Percentiles rank a stretch among this genome's conserved stretches.
These are phyloP conservation scores for Hippocampus zosterae DNA, from an alignment of 2,113 vertebrate species.

Conservation along the genomic window DNA sequence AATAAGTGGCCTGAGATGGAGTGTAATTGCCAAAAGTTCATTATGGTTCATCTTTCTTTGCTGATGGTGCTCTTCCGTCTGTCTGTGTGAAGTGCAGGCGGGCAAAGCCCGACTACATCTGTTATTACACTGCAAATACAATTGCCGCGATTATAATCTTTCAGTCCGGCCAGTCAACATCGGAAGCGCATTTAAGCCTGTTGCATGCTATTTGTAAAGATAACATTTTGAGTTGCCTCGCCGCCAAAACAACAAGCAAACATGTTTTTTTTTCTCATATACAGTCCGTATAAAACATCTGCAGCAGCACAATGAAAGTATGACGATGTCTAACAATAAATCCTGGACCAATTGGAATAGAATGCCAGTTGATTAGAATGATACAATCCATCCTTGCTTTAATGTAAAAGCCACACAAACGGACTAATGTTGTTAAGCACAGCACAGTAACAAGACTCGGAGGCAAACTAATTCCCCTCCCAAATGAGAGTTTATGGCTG, in stretches of 20 bases:
- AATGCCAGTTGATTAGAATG: slow-evolving; percentile 55
- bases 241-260: neutral
- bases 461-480: slow-evolving; percentile 62
- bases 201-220: neutral
- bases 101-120: slow-evolving; percentile 12
- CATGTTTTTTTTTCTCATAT: slow-evolving; percentile 3
- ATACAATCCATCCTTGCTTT: slow-evolving; percentile 64
- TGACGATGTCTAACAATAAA: slow-evolving; percentile 54
- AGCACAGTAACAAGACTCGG: slow-evolving; percentile 64
- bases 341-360: slow-evolving; percentile 41
- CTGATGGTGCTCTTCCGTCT: slow-evolving; percentile 39
- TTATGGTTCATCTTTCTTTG: slow-evolving; percentile 56
- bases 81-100: slow-evolving; percentile 19
- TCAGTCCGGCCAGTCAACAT: neutral
- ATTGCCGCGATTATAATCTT: neutral
- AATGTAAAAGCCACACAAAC: slow-evolving; percentile 70
- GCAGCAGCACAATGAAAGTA: slow-evolving; percentile 41
- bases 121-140: slow-evolving; percentile 6
- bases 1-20: slow-evolving; percentile 69
- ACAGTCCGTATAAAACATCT: slow-evolving; percentile 17
- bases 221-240: neutral
- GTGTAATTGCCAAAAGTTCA: slow-evolving; percentile 69
- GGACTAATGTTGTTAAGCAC: slow-evolving; percentile 71
- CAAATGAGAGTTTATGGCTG: slow-evolving; percentile 76
- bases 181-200: neutral